Evolutionary conservation across 1,140 invertebrate species (phyloP).

Genomic region (Polypedilum vanderplanki): DNA sequence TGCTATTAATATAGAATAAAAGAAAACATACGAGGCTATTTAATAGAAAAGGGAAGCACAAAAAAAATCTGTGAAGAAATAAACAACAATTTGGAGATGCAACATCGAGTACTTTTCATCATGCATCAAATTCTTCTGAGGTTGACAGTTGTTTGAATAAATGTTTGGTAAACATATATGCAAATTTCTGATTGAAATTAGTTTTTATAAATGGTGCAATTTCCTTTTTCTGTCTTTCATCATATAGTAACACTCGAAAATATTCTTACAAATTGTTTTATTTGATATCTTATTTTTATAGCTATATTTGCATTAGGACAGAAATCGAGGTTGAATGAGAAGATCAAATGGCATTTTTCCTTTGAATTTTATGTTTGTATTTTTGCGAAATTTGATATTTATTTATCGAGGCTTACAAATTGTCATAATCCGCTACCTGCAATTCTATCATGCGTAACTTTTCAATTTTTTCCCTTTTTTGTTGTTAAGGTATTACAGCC

Average conservation of each 20-base stretch:
- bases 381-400: constrained; percentile 16
- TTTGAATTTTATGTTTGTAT: neutral
- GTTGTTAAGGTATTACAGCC: neutral
- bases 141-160: neutral
- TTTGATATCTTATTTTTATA: neutral
- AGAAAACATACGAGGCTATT: neutral
- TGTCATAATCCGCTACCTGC: constrained; percentile 16
- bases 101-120: constrained; percentile 8
- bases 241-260: too few species aligned
- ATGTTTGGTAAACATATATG: constrained; percentile 3
- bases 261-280: too few species aligned
- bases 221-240: neutral
- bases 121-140: neutral
- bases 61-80: constrained; percentile 19
- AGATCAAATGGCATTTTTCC: constrained; percentile 7
- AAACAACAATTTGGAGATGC: neutral
- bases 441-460: neutral
- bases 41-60: neutral
- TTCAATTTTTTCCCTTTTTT: too few species aligned
- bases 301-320: neutral
- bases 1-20: neutral
- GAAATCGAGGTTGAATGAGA: neutral
- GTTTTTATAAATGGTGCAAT: constrained; percentile 19
- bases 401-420: constrained; percentile 11
- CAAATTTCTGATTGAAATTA: neutral